Percentiles rank a stretch among this genome's conserved stretches.
phyloP scores from a whole-genome alignment of 1,140 invertebrate species.

The Parapsyche elsis region DNA sequence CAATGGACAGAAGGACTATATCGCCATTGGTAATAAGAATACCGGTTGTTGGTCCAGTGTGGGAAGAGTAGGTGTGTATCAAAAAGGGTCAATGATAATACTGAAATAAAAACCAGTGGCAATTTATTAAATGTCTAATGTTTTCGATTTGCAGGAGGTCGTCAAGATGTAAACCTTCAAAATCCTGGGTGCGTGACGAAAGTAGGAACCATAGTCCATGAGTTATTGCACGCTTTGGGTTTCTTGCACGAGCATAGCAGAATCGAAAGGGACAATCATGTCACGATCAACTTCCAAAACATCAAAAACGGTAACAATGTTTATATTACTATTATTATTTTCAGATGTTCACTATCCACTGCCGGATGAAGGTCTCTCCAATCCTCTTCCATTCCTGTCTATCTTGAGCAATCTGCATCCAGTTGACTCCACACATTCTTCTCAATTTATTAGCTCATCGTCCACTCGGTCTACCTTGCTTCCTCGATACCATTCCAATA shows the following conservation, averaged over 20 bases:
- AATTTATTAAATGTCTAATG: neutral
- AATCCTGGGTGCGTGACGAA: constrained; percentile 78
- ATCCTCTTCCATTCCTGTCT: no score
- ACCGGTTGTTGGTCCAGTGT: constrained; percentile 87
- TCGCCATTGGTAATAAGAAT: constrained; percentile 73
- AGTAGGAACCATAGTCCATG: constrained; percentile 83
- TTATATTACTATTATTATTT: no score
- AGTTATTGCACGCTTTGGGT: constrained; percentile 86
- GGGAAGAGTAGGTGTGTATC: constrained; percentile 71
- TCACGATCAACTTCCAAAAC: constrained; percentile 79
- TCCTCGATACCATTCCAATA: no score
- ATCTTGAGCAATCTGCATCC: no score
- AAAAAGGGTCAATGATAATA: neutral
- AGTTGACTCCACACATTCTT: no score
- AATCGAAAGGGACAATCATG: constrained; percentile 80
- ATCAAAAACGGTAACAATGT: constrained; percentile 70
- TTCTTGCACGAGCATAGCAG: constrained; percentile 91
- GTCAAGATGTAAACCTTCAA: constrained; percentile 80
- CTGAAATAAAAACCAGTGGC: no score
- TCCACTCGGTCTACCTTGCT: no score
- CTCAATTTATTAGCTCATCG: no score
- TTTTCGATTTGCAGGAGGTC: constrained; percentile 60
- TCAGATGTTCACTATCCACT: no score
- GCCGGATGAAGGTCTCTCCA: no score
- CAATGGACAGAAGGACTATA: constrained; percentile 73